Evolutionary conservation across 2,888 invertebrate genomes (phyloP).

Genomic region (Athalia cordata): DNA sequence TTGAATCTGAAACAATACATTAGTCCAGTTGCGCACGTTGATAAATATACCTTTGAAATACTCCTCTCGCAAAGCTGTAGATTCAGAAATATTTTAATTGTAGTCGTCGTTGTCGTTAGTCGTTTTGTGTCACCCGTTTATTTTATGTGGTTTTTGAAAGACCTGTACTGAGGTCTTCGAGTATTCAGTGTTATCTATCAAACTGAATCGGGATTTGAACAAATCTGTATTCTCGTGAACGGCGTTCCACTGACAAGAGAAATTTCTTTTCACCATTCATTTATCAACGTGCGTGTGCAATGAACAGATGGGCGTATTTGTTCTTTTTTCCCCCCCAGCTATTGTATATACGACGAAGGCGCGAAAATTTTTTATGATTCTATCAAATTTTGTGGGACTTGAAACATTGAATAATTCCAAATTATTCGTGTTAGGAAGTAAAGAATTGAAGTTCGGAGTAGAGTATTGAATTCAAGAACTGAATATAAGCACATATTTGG

Average conservation of each 20-base stretch:
- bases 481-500: slow-evolving; percentile 41
- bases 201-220: not conserved
- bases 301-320: not conserved
- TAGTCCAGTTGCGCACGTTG: slow-evolving; percentile 27
- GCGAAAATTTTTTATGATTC: slow-evolving; percentile 17
- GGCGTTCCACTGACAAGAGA: not conserved
- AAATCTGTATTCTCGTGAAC: not conserved
- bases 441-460: not conserved
- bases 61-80: not conserved
- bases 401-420: slow-evolving; percentile 29
- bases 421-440: slow-evolving; percentile 8
- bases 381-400: slow-evolving; percentile 24
- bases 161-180: not conserved
- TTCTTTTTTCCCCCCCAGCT: not conserved
- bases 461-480: slow-evolving; percentile 22
- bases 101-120: too few species aligned
- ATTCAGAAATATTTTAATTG: not conserved
- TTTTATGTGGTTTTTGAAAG: not conserved
- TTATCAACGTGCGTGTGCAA: slow-evolving; percentile 14
- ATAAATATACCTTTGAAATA: slow-evolving; percentile 17
- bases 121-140: not conserved
- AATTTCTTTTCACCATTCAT: slow-evolving; percentile 12
- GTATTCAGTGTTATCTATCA: not conserved
- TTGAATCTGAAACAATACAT: slow-evolving; percentile 27
- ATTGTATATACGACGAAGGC: slow-evolving; percentile 32